These are phyloP conservation scores for Chaetodon auriga DNA, from an alignment of 2,113 vertebrate species.

Conservation along the genomic window DNA sequence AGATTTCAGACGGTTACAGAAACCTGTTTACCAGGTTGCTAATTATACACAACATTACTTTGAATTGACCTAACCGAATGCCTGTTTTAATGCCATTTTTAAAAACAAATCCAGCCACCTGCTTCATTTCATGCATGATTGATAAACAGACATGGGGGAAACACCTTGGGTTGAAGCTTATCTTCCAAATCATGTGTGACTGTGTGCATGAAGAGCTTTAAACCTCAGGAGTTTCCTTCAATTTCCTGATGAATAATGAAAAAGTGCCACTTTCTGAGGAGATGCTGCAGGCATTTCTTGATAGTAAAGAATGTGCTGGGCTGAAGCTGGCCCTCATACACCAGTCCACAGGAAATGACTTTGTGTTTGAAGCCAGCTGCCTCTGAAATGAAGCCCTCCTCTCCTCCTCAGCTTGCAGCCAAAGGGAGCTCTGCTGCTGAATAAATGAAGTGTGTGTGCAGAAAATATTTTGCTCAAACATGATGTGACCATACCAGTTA, in stretches of 20 bases:
- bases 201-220: not conserved
- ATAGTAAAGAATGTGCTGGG: constrained; percentile 21
- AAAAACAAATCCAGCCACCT: no score
- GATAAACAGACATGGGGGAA: not conserved
- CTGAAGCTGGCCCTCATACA: not conserved
- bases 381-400: constrained; percentile 19
- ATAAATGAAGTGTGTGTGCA: not conserved
- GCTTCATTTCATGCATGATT: not conserved
- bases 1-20: not conserved
- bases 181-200: no score
- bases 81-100: no score
- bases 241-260: not conserved
- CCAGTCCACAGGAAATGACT: constrained; percentile 63
- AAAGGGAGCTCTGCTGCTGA: not conserved
- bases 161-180: no score
- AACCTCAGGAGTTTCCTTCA: not conserved
- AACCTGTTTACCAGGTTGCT: constrained; percentile 1
- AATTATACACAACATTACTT: not conserved
- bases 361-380: constrained; percentile 20
- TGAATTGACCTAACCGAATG: not conserved
- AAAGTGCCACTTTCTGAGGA: not conserved
- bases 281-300: constrained; percentile 8
- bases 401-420: not conserved
- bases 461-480: not conserved
- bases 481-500: not conserved